Evolutionary conservation across 1,140 invertebrate genomes (phyloP).

Genomic region (Sycobia sp.): DNA sequence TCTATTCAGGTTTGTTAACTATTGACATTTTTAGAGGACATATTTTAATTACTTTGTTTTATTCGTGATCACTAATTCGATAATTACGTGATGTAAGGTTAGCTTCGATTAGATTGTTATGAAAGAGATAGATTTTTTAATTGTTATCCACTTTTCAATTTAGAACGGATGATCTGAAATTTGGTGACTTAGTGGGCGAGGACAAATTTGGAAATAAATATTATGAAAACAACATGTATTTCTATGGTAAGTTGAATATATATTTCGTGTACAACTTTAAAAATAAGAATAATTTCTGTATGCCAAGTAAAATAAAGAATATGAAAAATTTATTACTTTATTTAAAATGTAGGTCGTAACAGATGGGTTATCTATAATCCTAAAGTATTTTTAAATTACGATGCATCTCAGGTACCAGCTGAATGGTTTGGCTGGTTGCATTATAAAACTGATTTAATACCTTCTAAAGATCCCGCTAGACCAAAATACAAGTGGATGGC

Average conservation of each 20-base stretch:
- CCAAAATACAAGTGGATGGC: conserved; percentile 86
- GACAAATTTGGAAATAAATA: conserved; percentile 98
- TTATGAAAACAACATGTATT: conserved; percentile 89
- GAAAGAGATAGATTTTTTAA: conserved; percentile 36
- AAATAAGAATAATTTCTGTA: neutral
- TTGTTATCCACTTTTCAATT: conserved; percentile 41
- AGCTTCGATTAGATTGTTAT: conserved; percentile 24
- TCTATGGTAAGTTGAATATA: conserved; percentile 68
- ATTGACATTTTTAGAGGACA: neutral
- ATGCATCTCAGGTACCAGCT: conserved; percentile 89
- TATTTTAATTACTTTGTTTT: neutral
- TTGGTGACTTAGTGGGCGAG: conserved; percentile 84
- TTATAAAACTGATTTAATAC: conserved; percentile 71
- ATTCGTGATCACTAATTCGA: neutral
- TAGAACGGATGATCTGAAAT: conserved; percentile 87
- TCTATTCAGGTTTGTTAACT: conserved; percentile 70
- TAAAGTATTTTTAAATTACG: conserved; percentile 82
- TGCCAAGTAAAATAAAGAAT: neutral
- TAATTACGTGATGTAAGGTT: conserved; percentile 36
- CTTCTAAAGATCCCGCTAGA: conserved; percentile 70
- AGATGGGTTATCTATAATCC: conserved; percentile 92
- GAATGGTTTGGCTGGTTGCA: conserved; percentile 91
- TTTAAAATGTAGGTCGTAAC: conserved; percentile 71
- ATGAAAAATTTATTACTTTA: conserved; percentile 4
- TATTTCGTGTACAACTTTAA: neutral